Evolutionary conservation across 2,797 vertebrate species (phyloP).

Genomic region (Psittacula derbiana): DNA sequence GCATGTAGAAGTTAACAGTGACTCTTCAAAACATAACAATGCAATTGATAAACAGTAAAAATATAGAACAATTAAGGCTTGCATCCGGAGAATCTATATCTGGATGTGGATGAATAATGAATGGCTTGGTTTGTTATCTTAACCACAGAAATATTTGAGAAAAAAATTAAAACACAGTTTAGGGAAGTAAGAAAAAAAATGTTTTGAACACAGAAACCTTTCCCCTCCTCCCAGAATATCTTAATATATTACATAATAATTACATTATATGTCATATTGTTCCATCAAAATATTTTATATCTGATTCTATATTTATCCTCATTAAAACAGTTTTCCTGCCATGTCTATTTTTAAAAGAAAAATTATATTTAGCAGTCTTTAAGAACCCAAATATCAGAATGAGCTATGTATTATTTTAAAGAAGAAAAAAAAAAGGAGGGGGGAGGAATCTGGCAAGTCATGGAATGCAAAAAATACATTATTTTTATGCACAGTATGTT

Average conservation of each 20-base stretch:
- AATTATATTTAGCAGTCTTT: neutral
- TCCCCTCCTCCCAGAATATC: neutral
- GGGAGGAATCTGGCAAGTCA: neutral
- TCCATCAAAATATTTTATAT: neutral
- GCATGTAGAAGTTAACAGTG: neutral
- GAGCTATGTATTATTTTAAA: neutral
- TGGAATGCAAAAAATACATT: neutral
- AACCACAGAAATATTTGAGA: neutral
- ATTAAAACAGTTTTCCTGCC: neutral
- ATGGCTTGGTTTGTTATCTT: neutral
- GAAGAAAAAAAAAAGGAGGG: neutral
- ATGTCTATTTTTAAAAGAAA: neutral
- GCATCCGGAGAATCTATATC: neutral
- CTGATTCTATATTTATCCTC: neutral
- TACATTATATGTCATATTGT: neutral
- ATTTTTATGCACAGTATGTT: neutral
- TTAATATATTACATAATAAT: neutral
- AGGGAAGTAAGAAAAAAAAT: neutral
- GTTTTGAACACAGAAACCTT: neutral
- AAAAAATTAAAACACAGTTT: neutral
- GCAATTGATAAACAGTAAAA: neutral
- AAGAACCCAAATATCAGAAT: neutral
- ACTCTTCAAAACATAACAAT: neutral
- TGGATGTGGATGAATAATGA: neutral
- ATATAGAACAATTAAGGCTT: neutral